These are phyloP conservation scores for Calliphora vomitoria DNA, from an alignment of 2,888 invertebrate genomes.

Conservation along the genomic window DNA sequence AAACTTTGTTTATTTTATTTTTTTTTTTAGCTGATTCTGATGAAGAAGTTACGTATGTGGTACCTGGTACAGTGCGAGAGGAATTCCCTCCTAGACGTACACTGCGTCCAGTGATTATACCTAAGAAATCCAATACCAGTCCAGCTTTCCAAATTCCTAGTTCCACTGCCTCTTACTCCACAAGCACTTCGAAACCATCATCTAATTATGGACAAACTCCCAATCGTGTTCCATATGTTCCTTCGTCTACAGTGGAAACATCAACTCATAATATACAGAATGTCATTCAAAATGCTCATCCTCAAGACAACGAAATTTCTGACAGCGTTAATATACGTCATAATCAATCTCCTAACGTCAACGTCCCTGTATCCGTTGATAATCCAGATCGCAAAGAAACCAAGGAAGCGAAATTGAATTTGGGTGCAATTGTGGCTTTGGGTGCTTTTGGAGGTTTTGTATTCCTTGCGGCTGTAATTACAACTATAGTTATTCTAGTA, in stretches of 20 bases:
- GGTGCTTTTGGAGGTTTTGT: slow-evolving; percentile 96
- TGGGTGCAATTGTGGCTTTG: slow-evolving; percentile 94
- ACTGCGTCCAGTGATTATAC: slow-evolving; percentile 80
- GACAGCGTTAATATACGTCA: slow-evolving; percentile 85
- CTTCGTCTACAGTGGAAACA: slow-evolving; percentile 76
- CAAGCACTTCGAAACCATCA: slow-evolving; percentile 80
- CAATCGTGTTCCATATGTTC: slow-evolving; percentile 44
- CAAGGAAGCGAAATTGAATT: slow-evolving; percentile 89
- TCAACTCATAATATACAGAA: slow-evolving; percentile 84
- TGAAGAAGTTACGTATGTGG: slow-evolving; percentile 82
- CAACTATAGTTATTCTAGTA: slow-evolving; percentile 94
- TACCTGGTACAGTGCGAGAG: slow-evolving; percentile 85
- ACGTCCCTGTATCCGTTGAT: slow-evolving; percentile 88
- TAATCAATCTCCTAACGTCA: slow-evolving; percentile 88
- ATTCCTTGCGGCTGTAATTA: slow-evolving; percentile 94
- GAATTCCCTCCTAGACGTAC: slow-evolving; percentile 84
- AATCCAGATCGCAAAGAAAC: slow-evolving; percentile 85
- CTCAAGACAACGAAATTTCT: slow-evolving; percentile 92
- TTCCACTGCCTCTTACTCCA: slow-evolving; percentile 72
- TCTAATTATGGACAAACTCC: slow-evolving; percentile 72
- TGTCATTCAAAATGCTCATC: slow-evolving; percentile 88
- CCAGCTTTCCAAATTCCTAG: slow-evolving; percentile 84
- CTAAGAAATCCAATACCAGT: slow-evolving; percentile 81
- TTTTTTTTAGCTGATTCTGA: slow-evolving; percentile 80
- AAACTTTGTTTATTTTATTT: background rate